Base-by-base conservation (phyloP, 2,797 vertebrate genomes). In the Hozukius guyotensis region DNA sequence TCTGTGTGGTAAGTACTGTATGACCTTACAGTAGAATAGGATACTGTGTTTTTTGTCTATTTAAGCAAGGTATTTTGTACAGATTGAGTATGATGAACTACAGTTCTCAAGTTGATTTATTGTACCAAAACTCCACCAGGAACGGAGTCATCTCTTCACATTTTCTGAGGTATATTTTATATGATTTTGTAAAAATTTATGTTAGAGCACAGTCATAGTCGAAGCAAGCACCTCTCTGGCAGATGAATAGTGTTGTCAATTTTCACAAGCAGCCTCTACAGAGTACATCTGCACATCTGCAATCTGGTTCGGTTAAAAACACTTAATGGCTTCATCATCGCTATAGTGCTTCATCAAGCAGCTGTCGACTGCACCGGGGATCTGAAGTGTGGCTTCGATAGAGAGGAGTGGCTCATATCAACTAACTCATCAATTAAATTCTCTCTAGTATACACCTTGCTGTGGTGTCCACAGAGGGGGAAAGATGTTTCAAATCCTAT, bases 1-100 rank as follows among this genome's bases (percentile, higher is more conserved):
- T 65, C 56, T 69, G 46, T 63, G 55, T 34, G 66, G 24, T n/a
- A 24, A 59, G 75, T 70, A 73, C 73, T 75, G 42, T 73, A 75
- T 56, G 61, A 61, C 29, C 60, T 14, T 22, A 67, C 16, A 52
- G 68, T 42, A 31, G 18, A 81, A 79, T 61, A 67, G 10, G 38
- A 74, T 69, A 29, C 24, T 3, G 13, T 24, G 8, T 34, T 72
- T 63, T 82, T 62, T 60, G 62, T 63, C 36, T 55, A 11, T 64
- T 75, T 42, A 70, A 60, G 55, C 69, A 46, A 72, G 31, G 20
- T 62, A 16, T 8, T 62, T 67, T 78, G 5, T 69, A 16, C 63
- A 18, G 31, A 67, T 9, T 55, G 20, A 70, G 22, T 32, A 34
- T 63, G 60, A 77, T 49, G 22, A 42, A 63, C 5, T 36, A 52